Evolutionary conservation across 1,140 invertebrate species (phyloP), one percentile per base, ranked within the genome.

Genomic region (Lepidurus packardi): DNA sequence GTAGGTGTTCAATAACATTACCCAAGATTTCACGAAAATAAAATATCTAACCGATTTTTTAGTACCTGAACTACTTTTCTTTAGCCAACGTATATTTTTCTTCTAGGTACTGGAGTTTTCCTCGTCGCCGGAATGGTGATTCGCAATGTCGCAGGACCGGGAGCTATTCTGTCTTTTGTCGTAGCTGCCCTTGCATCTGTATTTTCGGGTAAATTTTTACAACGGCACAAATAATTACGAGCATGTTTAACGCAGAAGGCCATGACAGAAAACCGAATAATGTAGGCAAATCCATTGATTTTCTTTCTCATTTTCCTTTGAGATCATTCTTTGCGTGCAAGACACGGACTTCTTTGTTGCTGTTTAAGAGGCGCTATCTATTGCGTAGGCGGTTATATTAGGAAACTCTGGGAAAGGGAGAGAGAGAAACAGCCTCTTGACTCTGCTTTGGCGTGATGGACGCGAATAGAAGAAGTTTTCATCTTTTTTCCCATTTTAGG

Each of bases 41-140:
- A 9, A n/a, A 65, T 9, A 1, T 21, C 21, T n/a, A 65, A 65
- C 53, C 3, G 21, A 11, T 21, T 65, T 16, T 1, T n/a, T 21
- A 65, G 6, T 16, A n/a, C 21, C 21, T 16, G 6, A 65, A 65
- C 53, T 13, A 9, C 4, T n/a, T 65, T 65, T 13, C 3, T 65
- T 16, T 21, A 65, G 21, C 53, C 53, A 13, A 7, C 21, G 16
- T n/a, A 9, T n/a, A n/a, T 65, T 47, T 65, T 65, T 7, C 21
- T 65, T 0, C 86, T 97, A 1, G 95, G 95, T 0, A 87, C 96
- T 24, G 95, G 95, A 0, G 93, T 97, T 9, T 98, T 97, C 84
- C 94, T 98, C 4, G 86, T 97, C 24, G 94, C 94, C 10, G 95
- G 95, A n/a, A 90, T 92, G 76, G 94, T 97, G 0, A 94, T 94